Percentiles rank a stretch among this genome's conserved stretches.
These are phyloP conservation scores for Hypsibius dujardini DNA, from an alignment of 1,140 invertebrate genomes.

Conservation along the genomic window DNA sequence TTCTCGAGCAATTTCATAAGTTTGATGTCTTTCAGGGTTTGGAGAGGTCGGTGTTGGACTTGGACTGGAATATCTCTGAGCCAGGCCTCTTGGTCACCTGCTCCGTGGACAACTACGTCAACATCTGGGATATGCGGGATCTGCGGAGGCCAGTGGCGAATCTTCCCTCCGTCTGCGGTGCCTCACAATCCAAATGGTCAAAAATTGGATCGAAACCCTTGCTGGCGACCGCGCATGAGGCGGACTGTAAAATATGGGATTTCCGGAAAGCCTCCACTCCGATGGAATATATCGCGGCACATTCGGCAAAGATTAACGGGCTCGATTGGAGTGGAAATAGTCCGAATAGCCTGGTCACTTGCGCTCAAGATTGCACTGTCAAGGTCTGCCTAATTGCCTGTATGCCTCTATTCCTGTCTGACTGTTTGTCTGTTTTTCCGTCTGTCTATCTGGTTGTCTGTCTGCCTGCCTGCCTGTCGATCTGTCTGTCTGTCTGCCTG, in stretches of 20 bases:
- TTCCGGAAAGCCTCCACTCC: constrained; percentile 55
- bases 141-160: constrained; percentile 56
- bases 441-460: no score
- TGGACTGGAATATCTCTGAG: constrained; percentile 78
- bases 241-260: constrained; percentile 87
- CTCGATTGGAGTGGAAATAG: constrained; percentile 75
- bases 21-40: background rate
- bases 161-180: constrained; percentile 61
- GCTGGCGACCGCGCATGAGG: constrained; percentile 80
- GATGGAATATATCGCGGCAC: constrained; percentile 76
- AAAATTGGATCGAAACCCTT: constrained; percentile 57
- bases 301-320: constrained; percentile 76
- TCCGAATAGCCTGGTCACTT: constrained; percentile 69
- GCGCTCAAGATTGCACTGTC: constrained; percentile 79
- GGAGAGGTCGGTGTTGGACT: constrained; percentile 36
- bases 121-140: constrained; percentile 80
- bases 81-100: constrained; percentile 74
- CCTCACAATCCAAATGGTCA: constrained; percentile 84
- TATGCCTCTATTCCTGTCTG: no score
- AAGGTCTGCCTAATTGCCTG: constrained; percentile 43
- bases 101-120: constrained; percentile 77
- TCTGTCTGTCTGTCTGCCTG: no score
- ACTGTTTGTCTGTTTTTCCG: no score
- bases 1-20: no score
- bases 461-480: no score